Percentiles rank a stretch among this genome's conserved stretches.
Evolutionary conservation across 2,888 invertebrate species (phyloP).

Genomic region (Machimus rusticus): DNA sequence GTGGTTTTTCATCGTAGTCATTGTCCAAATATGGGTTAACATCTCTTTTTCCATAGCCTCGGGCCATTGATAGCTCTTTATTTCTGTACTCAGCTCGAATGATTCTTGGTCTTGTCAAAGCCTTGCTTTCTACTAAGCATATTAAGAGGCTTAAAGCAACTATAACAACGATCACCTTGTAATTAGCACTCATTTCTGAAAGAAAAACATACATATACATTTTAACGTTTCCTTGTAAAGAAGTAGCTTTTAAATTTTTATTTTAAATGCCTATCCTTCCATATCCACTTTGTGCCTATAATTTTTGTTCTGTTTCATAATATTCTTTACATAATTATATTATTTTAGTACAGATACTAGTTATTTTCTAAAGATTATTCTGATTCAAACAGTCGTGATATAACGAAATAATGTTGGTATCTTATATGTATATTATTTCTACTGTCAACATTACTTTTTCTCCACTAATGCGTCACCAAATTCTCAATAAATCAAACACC

Average conservation of each 20-base stretch:
- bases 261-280: too few relatives aligned
- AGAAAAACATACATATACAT: not conserved
- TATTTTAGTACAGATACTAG: too few relatives aligned
- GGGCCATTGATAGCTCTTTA: constrained; percentile 53
- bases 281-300: too few relatives aligned
- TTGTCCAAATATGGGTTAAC: not conserved
- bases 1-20: not conserved
- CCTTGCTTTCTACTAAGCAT: constrained; percentile 48
- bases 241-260: not conserved
- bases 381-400: not conserved
- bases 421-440: too few relatives aligned
- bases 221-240: not conserved
- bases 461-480: too few relatives aligned
- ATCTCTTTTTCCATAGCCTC: constrained; percentile 54
- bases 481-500: too few relatives aligned
- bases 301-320: too few relatives aligned
- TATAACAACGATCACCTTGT: constrained; percentile 41
- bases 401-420: too few relatives aligned
- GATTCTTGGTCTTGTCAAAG: constrained; percentile 49
- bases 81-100: constrained; percentile 53
- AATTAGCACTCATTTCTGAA: constrained; percentile 47
- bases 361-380: too few relatives aligned
- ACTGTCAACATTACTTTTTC: too few relatives aligned
- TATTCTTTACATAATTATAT: too few relatives aligned
- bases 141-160: constrained; percentile 47